Evolutionary conservation across 2,797 vertebrate species (phyloP), one percentile per base, ranked within the genome.

Genomic region (Lemur catta): DNA sequence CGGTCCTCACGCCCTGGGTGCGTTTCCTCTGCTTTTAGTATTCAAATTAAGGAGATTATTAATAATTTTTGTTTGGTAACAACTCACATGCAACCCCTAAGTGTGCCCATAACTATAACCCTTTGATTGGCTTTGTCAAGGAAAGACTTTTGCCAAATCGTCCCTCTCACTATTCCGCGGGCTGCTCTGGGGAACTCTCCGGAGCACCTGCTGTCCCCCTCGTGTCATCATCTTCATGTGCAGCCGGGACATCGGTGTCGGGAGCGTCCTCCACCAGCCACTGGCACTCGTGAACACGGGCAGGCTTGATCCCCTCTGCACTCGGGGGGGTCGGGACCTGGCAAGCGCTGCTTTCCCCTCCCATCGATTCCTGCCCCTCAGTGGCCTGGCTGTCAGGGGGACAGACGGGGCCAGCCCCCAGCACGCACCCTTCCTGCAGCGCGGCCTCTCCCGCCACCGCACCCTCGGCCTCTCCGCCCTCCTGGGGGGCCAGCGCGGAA

Each of bases 81-180:
- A 94, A 52, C 38, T 71, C 78, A 28, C 82, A 97, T 95, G 94
- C 96, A 98, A 90, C 95, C 85, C 92, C 90, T 97, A 98, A 69
- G 95, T 93, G 80, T 86, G 80, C 80, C 57, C 93, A 0, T 88
- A 59, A 65, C 6, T 94, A 91, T 22, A 88, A 57, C 33, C 72
- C 79, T 10, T 22, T 81, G 85, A 81, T 84, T 93, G 93, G 97
- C 80, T 96, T 94, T 69, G 71, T 94, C 82, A 63, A 85, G 90
- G 93, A 94, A 84, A 92, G 93, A 85, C 59, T 93, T 33, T 22
- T 26, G 76, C 35, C 41, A 38, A 41, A 50, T 17, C 48, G 74
- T 1, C 0, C 20, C 81, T 65, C 76, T 97, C 96, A 98, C 38
- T 98, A 95, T 94, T 98, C 97, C 0, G 80, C 84, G 12, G 85